Base-by-base conservation (phyloP, 2,888 invertebrate species). In the Pachydiplax longipennis region DNA sequence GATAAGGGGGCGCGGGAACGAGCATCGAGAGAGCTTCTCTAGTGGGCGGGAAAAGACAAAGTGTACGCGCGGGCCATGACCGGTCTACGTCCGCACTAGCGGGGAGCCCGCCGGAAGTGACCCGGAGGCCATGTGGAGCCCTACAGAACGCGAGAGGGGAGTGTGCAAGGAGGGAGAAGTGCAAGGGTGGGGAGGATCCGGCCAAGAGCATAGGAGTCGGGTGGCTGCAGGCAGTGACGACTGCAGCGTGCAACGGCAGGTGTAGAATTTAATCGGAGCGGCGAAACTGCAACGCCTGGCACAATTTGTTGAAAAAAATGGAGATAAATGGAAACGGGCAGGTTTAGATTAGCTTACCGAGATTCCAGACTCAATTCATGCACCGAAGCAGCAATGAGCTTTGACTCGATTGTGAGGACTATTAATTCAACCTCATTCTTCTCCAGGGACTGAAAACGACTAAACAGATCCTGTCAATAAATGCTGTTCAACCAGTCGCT, bases 121-220 rank as follows among this genome's bases (percentile, higher is more conserved):
- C 83, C 83, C 83, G 83, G 53, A 83, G 83, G 83, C 83, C 83
- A 83, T 83, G 58, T 83, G 83, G 83, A 82, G 82, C 82, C 82
- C 82, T n/a, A 81, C 40, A 22, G 81, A 82, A 82, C 22, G 82
- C 25, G 81, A 25, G 81, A 40, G 81, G 81, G 25, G 82, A n/a
- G 44, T n/a, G 40, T 35, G 81, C 40, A 82, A 35, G 53, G 83
- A 58, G 83, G 35, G 83, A 31, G 73, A 31, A 31, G 44, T 82
- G 82, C 48, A 82, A 12, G 53, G 83, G 35, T 13, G 31, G 73
- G 73, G 73, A 73, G 31, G 25, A 31, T 73, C 25, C 44, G 44
- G 25, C 31, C 10, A 73, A 31, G 15, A 25, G 25, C 31, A 73
- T n/a, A 65, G 65, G 65, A 65, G 65, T n/a, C 65, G 65, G 65